Evolutionary conservation across 2,888 invertebrate genomes (phyloP), one percentile per base, ranked within the genome.

Genomic region (Drosophila subsilvestris): DNA sequence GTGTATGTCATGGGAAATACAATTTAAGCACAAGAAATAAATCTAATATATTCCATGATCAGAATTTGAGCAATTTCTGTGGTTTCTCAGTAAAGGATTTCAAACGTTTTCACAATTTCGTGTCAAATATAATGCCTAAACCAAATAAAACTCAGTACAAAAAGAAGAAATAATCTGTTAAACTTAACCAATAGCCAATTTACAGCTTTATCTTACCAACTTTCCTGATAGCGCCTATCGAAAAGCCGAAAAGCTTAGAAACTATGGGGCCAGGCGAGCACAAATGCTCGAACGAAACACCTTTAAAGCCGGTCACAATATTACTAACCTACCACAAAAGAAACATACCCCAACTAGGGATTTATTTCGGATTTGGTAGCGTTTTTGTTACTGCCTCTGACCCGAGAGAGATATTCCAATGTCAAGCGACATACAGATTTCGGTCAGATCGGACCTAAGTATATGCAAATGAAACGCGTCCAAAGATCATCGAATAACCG

Each of bases 321-420:
- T 54, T 73, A 80, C 80, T 80, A 83, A 80, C 80, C 80, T 80
- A 83, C 51, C 72, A 61, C 78, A 79, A 74, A 68, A 63, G 27
- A 61, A 53, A 65, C 47, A 63, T 63, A 56, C 63, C 59, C 37
- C 29, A 63, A 63, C 44, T 55, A 59, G 29, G 44, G 44, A 48
- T 66, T 43, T 55, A 2, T 44, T 54, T 62, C 25, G 51, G 22
- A 44, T 32, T 44, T 9, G 25, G 12, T 25, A 27, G 20, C 5
- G 12, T 14, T 60, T 53, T 25, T 25, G 43, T 50, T 49, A 53
- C 22, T 29, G 18, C 17, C 47, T 25, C n/a, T 7, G 22, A 48
- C 49, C 14, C 29, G 44, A 22, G 43, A 22, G 43, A 44, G 17
- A 48, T 76, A 84, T 84, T 84, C 79, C 73, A 80, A 84, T 80